Conservation (phyloP, 2,888 invertebrate species). For the Habrosyne pyritoides region DNA sequence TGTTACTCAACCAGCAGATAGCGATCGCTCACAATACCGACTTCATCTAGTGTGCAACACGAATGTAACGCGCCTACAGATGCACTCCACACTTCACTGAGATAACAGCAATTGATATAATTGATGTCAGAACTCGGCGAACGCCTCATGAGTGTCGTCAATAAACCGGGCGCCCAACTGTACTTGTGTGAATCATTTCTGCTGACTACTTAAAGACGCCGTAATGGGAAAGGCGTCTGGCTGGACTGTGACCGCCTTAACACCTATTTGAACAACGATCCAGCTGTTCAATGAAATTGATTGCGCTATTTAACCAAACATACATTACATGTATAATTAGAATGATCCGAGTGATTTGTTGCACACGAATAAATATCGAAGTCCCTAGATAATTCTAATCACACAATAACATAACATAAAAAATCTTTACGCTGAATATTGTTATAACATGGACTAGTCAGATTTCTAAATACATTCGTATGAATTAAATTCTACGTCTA, state of each 20-base stretch:
- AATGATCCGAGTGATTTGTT: too few species aligned
- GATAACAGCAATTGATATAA: conserved; percentile 62
- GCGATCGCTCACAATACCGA: conserved; percentile 37
- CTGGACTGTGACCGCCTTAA: conserved; percentile 27
- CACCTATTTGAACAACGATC: conserved; percentile 22
- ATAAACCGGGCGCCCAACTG: conserved; percentile 38
- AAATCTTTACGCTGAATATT: too few species aligned
- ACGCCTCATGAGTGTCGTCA: conserved; percentile 48
- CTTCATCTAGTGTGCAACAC: conserved; percentile 38
- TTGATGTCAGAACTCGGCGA: conserved; percentile 51
- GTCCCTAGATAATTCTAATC: too few species aligned
- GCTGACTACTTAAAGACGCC: conserved; percentile 40
- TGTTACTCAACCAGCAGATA: conserved; percentile 50
- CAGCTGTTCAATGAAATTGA: conserved; percentile 27
- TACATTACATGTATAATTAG: too few species aligned
- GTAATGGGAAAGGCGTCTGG: conserved; percentile 34
- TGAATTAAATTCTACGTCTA: conserved; percentile 4
- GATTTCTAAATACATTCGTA: conserved; percentile 13
- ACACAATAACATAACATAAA: too few species aligned
- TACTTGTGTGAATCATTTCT: conserved; percentile 53
- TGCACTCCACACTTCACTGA: conserved; percentile 34
- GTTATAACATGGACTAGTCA: conserved; percentile 13
- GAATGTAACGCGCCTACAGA: conserved; percentile 46
- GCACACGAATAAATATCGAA: too few species aligned
- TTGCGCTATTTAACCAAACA: conserved; percentile 13